Evolutionary conservation across 2,888 invertebrate species (phyloP).

Genomic region (Corbicula japonica): DNA sequence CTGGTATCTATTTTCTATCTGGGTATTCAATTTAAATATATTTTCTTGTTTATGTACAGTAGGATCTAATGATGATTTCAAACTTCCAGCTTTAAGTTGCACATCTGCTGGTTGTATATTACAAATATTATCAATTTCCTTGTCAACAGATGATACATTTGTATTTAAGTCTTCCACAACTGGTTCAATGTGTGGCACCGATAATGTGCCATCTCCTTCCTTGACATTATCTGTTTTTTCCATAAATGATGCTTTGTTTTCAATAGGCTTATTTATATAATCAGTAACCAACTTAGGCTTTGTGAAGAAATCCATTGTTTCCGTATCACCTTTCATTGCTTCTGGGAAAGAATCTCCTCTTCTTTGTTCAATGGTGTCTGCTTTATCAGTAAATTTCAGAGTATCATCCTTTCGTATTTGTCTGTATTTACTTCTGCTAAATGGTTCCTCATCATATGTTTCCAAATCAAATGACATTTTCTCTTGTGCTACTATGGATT

Average conservation of each 20-base stretch:
- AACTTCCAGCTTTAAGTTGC: too few species aligned
- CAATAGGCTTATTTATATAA: not conserved
- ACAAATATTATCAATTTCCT: too few species aligned
- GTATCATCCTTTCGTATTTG: not conserved
- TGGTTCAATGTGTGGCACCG: too few species aligned
- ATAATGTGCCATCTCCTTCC: not conserved
- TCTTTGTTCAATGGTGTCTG: not conserved
- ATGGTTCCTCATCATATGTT: conserved; percentile 37
- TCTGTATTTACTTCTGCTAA: not conserved
- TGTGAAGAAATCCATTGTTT: conserved; percentile 29
- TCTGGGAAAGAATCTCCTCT: too few species aligned
- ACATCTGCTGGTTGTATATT: too few species aligned
- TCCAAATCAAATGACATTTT: conserved; percentile 20
- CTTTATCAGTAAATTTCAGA: not conserved
- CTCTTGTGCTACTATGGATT: too few species aligned
- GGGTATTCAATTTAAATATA: too few species aligned
- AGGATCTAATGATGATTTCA: too few species aligned
- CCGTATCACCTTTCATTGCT: not conserved
- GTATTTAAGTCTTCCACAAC: too few species aligned
- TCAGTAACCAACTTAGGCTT: conserved; percentile 11
- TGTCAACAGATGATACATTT: too few species aligned
- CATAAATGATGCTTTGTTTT: not conserved
- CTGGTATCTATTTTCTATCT: too few species aligned
- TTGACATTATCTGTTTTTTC: not conserved
- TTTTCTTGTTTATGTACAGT: too few species aligned